phyloP scores from a whole-genome alignment of 2,113 vertebrate genomes.

The Procapra przewalskii region DNA sequence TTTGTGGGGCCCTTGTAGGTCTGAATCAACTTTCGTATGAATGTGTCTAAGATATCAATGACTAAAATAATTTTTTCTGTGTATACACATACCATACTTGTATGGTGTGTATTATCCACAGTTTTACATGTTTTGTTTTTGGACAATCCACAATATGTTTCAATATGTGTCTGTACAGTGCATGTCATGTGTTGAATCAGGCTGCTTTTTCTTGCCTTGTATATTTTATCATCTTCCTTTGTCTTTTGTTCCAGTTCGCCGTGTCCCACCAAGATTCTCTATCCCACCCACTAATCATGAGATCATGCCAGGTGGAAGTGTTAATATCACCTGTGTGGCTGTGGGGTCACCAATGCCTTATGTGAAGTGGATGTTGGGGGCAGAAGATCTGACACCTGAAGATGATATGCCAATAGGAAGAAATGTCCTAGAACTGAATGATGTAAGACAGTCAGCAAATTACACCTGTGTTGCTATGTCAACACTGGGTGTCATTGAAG shows the following conservation, averaged over 20 bases:
- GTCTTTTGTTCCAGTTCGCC: slow-evolving; percentile 92
- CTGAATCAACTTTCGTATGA: slow-evolving; percentile 80
- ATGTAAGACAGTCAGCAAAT: slow-evolving; percentile 98
- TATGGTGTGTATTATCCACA: slow-evolving; percentile 74
- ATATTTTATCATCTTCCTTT: slow-evolving; percentile 80
- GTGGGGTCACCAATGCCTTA: slow-evolving; percentile 99
- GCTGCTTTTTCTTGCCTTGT: slow-evolving; percentile 59
- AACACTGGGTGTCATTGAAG: slow-evolving; percentile 98
- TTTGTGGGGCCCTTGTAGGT: slow-evolving; percentile 78
- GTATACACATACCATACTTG: slow-evolving; percentile 79
- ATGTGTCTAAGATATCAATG: slow-evolving; percentile 76
- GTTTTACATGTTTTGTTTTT: slow-evolving; percentile 71
- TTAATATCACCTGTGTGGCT: slow-evolving; percentile 99
- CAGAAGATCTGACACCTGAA: slow-evolving; percentile 97
- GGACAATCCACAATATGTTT: slow-evolving; percentile 47
- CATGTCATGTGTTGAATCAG: slow-evolving; percentile 74
- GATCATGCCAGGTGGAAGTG: slow-evolving; percentile 99
- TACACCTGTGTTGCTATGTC: slow-evolving; percentile 99
- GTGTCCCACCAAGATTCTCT: slow-evolving; percentile 97
- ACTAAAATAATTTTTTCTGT: slow-evolving; percentile 72
- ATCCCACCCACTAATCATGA: slow-evolving; percentile 99
- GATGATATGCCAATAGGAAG: slow-evolving; percentile 99
- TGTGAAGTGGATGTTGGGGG: slow-evolving; percentile 99
- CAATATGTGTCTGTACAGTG: slow-evolving; percentile 79
- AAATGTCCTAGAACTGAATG: slow-evolving; percentile 97